Conservation (phyloP, 2,113 vertebrate genomes). For the Noturus placidus region DNA sequence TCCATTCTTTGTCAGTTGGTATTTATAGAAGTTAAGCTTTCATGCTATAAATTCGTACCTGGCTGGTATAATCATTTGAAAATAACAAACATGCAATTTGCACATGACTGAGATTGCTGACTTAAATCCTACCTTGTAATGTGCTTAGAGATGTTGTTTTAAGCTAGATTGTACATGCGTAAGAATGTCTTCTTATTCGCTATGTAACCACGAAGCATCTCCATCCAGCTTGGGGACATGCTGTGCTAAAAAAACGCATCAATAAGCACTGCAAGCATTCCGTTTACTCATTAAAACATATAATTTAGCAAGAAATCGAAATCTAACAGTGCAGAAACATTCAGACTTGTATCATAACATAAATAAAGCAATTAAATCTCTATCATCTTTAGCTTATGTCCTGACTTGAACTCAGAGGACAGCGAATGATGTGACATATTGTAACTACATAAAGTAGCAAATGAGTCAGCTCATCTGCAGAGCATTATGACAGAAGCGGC, state of each 20-base stretch:
- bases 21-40: not conserved
- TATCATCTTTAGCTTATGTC: not conserved
- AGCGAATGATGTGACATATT: not conserved
- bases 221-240: slow-evolving; percentile 19
- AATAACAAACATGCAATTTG: not conserved
- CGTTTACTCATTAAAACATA: slow-evolving; percentile 44
- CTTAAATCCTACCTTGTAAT: not conserved
- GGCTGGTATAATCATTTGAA: too few species aligned
- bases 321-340: slow-evolving; percentile 13
- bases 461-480: not conserved
- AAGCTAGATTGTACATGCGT: not conserved
- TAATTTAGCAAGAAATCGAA: slow-evolving; percentile 43
- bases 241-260: slow-evolving; percentile 23
- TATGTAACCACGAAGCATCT: not conserved
- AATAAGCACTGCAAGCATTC: slow-evolving; percentile 30
- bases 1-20: not conserved
- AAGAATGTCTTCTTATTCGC: not conserved
- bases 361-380: not conserved
- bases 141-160: not conserved
- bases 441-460: not conserved
- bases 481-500: not conserved
- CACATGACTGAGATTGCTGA: slow-evolving; percentile 8
- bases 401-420: not conserved
- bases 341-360: not conserved
- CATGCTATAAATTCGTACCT: too few species aligned